phyloP scores from a whole-genome alignment of 2,113 vertebrate genomes.

The Rhea americana region DNA sequence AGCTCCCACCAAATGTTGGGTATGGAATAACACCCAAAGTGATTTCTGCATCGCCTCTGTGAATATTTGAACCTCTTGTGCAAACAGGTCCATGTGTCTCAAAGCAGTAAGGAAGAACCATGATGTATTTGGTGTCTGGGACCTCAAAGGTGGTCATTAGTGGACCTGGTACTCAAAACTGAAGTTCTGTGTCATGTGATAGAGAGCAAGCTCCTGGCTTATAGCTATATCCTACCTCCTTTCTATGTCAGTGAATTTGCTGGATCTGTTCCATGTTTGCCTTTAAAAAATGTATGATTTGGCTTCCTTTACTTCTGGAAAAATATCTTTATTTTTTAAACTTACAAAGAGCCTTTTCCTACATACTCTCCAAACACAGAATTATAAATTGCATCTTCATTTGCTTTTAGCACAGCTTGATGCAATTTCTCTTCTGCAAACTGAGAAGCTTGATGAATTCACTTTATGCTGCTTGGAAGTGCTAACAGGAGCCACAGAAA shows the following conservation, averaged over 20 bases:
- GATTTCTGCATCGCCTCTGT: not conserved
- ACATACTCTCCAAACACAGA: not conserved
- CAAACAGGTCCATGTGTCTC: fast-evolving
- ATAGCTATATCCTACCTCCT: not conserved
- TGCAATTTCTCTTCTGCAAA: fast-evolving
- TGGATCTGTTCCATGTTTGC: not conserved
- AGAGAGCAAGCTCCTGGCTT: not conserved
- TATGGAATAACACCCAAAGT: not conserved
- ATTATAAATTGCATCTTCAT: not conserved
- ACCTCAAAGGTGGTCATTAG: not conserved
- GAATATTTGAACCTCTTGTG: no score
- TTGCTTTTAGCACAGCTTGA: not conserved
- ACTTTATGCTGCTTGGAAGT: not conserved
- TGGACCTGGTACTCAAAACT: not conserved
- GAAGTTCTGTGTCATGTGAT: not conserved
- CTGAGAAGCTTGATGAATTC: not conserved
- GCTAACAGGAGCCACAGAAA: not conserved
- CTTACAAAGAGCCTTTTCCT: not conserved
- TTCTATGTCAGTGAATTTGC: fast-evolving
- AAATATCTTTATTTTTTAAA: not conserved
- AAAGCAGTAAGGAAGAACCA: fast-evolving
- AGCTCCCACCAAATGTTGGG: fast-evolving
- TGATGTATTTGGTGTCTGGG: not conserved
- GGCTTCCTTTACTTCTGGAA: not conserved
- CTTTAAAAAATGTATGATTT: not conserved